Evolutionary conservation across 1,140 invertebrate genomes (phyloP), one percentile per base, ranked within the genome.

Genomic region (Pseudomyrmex gracilis): DNA sequence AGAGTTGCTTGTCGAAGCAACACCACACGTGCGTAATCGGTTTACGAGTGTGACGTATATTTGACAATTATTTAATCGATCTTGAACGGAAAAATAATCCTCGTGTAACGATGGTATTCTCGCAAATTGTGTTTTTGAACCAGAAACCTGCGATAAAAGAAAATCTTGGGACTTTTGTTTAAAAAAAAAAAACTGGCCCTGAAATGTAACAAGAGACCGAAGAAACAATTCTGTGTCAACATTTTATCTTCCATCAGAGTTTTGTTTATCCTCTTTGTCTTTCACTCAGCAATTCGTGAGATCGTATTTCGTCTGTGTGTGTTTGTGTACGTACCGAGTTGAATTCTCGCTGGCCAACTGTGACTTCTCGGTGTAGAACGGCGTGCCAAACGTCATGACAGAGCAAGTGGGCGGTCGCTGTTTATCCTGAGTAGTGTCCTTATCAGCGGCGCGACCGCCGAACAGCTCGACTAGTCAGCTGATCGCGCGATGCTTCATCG

Each of bases 401-500:
- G 91, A 90, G 66, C 89, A 92, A 58, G 82, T 68, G 8, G 77
- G 77, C n/a, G 73, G 83, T 66, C 67, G 55, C 13, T 64, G 47
- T 47, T 68, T 67, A 63, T 71, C 82, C 9, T 17, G 55, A 12
- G 61, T 60, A 10, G 60, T 60, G 53, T 86, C 83, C 24, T 73
- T 73, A 73, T 86, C 86, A 77, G 60, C 85, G 80, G 58, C 10
- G 13, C 83, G 85, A 20, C 86, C 86, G 78, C 91, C 89, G 74
- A 92, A 87, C 20, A 92, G 60, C 83, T 91, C 90, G 78, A 85
- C 83, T 92, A 92, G 92, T 92, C 92, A 92, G 92, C 92, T 92
- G 90, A 92, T 89, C 86, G 90, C 86, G 15, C 85, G 82, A 58
- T 87, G 86, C 61, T 90, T 92, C 90, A 92, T 89, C 49, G 87